phyloP scores from a whole-genome alignment of 2,888 invertebrate species.

The Drosophila fulvimacula region DNA sequence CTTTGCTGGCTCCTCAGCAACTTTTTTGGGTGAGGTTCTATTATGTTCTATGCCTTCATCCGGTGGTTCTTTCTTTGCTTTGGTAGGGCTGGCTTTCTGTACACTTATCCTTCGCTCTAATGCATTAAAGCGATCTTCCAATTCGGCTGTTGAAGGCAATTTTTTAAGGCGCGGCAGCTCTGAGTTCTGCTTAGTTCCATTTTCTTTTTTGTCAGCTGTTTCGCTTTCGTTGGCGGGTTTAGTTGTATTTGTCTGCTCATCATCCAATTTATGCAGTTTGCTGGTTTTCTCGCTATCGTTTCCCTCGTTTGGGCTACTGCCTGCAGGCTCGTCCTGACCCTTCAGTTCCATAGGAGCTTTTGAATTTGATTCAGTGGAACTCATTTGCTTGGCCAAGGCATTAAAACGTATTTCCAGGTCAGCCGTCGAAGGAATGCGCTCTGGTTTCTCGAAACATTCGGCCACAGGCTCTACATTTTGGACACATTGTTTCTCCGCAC shows the following conservation, averaged over 20 bases:
- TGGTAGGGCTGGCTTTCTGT: conserved; percentile 61
- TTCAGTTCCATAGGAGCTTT: conserved; percentile 61
- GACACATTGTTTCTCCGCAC: conserved; percentile 54
- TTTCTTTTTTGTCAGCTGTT: conserved; percentile 16
- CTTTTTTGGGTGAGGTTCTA: background rate
- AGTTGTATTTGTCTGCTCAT: conserved; percentile 25
- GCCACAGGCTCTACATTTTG: conserved; percentile 8
- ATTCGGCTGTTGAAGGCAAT: conserved; percentile 76
- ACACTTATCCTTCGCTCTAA: conserved; percentile 67
- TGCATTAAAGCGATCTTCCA: conserved; percentile 79
- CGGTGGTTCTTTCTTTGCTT: conserved; percentile 77
- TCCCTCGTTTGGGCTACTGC: conserved; percentile 34
- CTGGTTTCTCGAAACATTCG: conserved; percentile 41
- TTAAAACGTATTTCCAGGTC: conserved; percentile 69
- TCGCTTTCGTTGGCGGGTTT: conserved; percentile 29
- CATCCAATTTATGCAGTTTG: conserved; percentile 36
- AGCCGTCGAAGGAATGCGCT: conserved; percentile 69
- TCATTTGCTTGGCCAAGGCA: conserved; percentile 64
- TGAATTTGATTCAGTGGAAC: conserved; percentile 51
- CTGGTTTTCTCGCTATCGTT: conserved; percentile 38
- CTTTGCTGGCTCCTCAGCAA: background rate
- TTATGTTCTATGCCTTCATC: conserved; percentile 49
- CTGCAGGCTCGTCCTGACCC: conserved; percentile 33
- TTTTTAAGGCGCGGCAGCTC: conserved; percentile 59
- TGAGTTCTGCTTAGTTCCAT: background rate